Conservation (phyloP, 2,888 invertebrate genomes). For the Trissolcus brochymenae region DNA sequence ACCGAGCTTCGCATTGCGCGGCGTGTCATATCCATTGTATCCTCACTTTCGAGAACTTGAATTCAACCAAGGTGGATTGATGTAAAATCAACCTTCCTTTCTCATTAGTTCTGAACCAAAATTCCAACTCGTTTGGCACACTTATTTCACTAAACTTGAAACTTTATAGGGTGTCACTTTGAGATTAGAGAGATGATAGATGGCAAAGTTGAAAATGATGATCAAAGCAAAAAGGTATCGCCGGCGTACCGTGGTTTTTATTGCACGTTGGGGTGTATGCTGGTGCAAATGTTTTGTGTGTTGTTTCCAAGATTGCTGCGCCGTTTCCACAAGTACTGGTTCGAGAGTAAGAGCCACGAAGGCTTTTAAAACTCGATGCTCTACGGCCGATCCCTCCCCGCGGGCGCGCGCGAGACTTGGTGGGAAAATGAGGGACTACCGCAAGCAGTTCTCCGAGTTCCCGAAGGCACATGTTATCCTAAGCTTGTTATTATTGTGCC, state of each 20-base stretch:
- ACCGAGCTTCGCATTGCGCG: conserved; percentile 21
- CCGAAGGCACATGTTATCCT: conserved; percentile 45
- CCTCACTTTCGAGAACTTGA: conserved; percentile 10
- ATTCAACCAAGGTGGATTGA: not conserved
- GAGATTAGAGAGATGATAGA: not conserved
- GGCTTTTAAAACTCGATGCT: conserved; percentile 57
- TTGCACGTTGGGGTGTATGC: conserved; percentile 6
- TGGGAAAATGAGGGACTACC: conserved; percentile 56
- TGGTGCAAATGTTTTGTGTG: conserved; percentile 27
- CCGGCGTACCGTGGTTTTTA: conserved; percentile 40
- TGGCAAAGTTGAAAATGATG: not conserved
- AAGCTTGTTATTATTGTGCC: conserved; percentile 42
- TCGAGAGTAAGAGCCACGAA: conserved; percentile 52
- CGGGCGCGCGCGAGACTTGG: conserved; percentile 31
- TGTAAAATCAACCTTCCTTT: no score
- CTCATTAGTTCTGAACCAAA: no score
- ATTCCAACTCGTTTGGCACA: no score
- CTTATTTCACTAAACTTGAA: no score
- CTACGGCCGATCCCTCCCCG: conserved; percentile 43
- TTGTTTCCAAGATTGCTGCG: conserved; percentile 47
- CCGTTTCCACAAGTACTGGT: conserved; percentile 50
- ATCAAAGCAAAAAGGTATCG: conserved; percentile 14
- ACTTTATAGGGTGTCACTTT: no score
- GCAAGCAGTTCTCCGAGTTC: conserved; percentile 45
- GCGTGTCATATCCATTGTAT: conserved; percentile 17